Percentiles rank a stretch among this genome's conserved stretches.
Evolutionary conservation across 2,797 vertebrate genomes (phyloP).

Genomic region (Peromyscus eremicus): DNA sequence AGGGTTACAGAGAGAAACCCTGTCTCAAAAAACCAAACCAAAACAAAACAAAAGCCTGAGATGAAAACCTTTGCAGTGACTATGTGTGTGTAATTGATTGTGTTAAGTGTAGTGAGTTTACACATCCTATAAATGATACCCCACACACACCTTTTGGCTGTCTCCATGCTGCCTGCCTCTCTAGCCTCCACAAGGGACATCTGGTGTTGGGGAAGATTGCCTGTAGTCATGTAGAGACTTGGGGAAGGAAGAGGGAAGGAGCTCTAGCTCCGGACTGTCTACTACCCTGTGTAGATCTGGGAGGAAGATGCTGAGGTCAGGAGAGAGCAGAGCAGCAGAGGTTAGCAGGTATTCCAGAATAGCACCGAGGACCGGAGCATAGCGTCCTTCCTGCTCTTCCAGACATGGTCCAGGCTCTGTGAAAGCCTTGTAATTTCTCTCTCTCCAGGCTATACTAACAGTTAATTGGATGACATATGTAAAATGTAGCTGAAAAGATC

Average conservation of each 20-base stretch:
- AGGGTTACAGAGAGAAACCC: not conserved
- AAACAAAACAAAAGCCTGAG: not conserved
- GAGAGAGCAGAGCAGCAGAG: slow-evolving; percentile 11
- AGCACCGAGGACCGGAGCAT: not conserved
- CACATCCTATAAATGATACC: not conserved
- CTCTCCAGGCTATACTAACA: not conserved
- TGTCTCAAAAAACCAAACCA: not conserved
- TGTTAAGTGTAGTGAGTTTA: slow-evolving; percentile 48
- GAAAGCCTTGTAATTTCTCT: slow-evolving; percentile 28
- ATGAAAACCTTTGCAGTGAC: slow-evolving; percentile 7
- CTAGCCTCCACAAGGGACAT: not conserved
- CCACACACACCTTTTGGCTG: not conserved
- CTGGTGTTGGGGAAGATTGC: not conserved
- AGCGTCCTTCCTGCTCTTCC: slow-evolving; percentile 11
- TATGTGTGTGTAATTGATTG: not conserved
- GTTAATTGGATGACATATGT: slow-evolving; percentile 30
- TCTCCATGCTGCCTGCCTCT: not conserved
- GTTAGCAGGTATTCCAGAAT: not conserved
- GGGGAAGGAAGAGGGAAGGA: slow-evolving; percentile 9
- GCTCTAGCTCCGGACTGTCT: not conserved
- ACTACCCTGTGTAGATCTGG: not conserved
- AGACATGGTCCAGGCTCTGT: slow-evolving; percentile 21
- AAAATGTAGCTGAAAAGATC: slow-evolving; percentile 36
- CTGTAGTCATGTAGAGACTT: slow-evolving; percentile 35
- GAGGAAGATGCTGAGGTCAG: not conserved